Evolutionary conservation across 1,140 invertebrate species (phyloP).

Genomic region (Branchinecta lindahli): DNA sequence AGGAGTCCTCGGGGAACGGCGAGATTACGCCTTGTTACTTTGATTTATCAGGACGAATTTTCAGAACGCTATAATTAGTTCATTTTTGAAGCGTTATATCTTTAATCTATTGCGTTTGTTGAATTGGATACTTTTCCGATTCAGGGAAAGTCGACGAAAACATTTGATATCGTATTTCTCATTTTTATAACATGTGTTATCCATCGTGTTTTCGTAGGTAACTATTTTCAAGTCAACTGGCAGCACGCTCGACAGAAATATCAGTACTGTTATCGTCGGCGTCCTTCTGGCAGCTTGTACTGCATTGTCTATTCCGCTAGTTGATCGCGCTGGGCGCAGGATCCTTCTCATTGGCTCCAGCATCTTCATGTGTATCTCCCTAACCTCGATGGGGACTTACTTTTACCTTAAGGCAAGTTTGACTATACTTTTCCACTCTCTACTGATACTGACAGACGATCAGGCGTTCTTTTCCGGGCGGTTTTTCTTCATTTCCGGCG

Average conservation of each 20-base stretch:
- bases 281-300: slow-evolving; percentile 34
- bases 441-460: not conserved
- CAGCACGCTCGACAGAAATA: slow-evolving; percentile 23
- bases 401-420: slow-evolving; percentile 29
- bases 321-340: slow-evolving; percentile 38
- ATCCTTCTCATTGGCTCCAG: slow-evolving; percentile 30
- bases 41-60: too few relatives aligned
- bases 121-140: too few relatives aligned
- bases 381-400: slow-evolving; percentile 27
- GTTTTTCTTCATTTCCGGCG: not conserved
- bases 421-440: not conserved
- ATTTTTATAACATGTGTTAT: too few relatives aligned
- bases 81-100: too few relatives aligned
- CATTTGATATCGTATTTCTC: too few relatives aligned
- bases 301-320: slow-evolving; percentile 34
- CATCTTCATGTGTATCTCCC: slow-evolving; percentile 23
- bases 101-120: too few relatives aligned
- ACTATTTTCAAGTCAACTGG: slow-evolving; percentile 21
- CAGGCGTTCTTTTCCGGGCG: not conserved
- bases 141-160: too few relatives aligned
- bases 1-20: too few relatives aligned
- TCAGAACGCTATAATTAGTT: too few relatives aligned
- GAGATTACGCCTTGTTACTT: too few relatives aligned
- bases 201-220: not conserved
- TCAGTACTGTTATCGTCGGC: slow-evolving; percentile 31